Evolutionary conservation across 2,797 vertebrate species (phyloP).

Genomic region (Scomberomorus guttatus): DNA sequence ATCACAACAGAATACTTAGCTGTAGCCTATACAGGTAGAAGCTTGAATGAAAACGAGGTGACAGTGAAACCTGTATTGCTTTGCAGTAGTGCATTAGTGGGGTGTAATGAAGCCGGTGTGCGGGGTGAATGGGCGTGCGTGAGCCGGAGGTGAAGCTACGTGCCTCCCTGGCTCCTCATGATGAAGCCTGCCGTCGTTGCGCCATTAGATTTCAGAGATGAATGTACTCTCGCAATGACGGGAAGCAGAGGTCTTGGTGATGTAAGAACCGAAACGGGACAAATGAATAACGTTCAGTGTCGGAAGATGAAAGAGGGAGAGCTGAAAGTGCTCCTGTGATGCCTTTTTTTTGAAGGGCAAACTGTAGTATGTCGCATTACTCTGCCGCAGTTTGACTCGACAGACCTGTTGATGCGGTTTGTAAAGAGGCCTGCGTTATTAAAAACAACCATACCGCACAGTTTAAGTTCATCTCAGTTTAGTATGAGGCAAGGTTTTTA

Average conservation of each 20-base stretch:
- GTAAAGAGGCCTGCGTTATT: background rate
- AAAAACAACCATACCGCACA: background rate
- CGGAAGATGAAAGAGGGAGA: background rate
- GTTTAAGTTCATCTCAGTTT: background rate
- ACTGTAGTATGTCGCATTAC: conserved; percentile 54
- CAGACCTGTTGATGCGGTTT: conserved; percentile 74
- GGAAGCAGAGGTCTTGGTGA: background rate
- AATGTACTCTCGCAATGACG: background rate
- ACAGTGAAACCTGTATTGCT: background rate
- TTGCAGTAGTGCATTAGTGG: background rate
- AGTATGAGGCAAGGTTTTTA: background rate
- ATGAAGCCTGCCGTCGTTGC: conserved; percentile 63
- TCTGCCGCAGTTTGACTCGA: conserved; percentile 72
- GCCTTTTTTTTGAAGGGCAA: conserved; percentile 41
- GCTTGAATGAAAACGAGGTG: accelerated
- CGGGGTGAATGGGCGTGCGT: background rate
- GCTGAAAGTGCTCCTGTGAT: background rate
- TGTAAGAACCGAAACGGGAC: background rate
- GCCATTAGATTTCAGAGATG: conserved; percentile 24
- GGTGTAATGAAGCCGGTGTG: background rate
- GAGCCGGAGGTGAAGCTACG: conserved; percentile 59
- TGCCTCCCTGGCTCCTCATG: conserved; percentile 39
- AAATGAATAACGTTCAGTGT: background rate
- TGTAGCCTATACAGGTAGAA: accelerated
- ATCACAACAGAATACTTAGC: background rate